Conservation (phyloP, 2,113 vertebrate species). For the Cathartes aura region DNA sequence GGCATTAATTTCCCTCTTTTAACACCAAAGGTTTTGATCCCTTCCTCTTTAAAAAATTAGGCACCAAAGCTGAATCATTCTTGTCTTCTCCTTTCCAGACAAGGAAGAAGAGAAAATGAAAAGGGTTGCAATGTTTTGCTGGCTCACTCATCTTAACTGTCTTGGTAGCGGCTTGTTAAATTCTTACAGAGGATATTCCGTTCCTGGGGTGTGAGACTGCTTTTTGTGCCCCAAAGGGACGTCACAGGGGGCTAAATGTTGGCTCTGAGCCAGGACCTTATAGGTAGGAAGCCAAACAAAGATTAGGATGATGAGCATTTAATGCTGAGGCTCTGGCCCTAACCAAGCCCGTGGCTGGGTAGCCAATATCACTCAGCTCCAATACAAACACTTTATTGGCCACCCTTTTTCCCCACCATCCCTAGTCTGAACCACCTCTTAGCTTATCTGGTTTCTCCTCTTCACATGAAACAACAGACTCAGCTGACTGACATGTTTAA, state of each 20-base stretch:
- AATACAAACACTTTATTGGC: neutral
- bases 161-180: neutral
- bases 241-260: neutral
- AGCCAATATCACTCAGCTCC: neutral
- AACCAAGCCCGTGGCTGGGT: neutral
- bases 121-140: neutral
- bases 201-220: neutral
- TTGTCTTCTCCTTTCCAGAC: slow-evolving; percentile 6
- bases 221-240: neutral
- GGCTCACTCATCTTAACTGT: neutral
- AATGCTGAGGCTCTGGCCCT: neutral
- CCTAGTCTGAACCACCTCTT: neutral
- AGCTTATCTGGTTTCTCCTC: neutral
- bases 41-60: neutral
- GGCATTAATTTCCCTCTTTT: neutral
- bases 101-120: slow-evolving; percentile 48
- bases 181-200: neutral
- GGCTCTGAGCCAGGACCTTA: neutral
- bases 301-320: neutral
- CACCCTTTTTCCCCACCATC: neutral
- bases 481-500: neutral
- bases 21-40: slow-evolving; percentile 1
- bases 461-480: neutral
- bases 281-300: neutral
- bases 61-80: neutral